phyloP scores from a whole-genome alignment of 2,888 invertebrate genomes.

The Caenorhabditis angaria region DNA sequence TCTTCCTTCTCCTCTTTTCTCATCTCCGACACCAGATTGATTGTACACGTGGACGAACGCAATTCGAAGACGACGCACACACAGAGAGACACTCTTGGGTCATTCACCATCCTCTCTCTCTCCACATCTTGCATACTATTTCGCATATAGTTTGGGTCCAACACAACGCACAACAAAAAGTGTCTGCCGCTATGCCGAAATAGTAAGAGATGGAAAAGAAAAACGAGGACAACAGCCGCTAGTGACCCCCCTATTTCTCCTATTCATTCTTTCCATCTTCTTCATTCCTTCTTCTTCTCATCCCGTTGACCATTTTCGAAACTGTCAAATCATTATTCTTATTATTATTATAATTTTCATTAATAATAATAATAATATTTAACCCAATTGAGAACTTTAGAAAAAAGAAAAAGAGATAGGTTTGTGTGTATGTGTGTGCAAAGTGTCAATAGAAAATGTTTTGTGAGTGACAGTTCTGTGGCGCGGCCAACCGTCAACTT shows the following conservation, averaged over 20 bases:
- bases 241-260: conserved; percentile 39
- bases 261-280: conserved; percentile 16
- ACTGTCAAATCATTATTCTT: background rate
- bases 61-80: background rate
- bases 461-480: background rate
- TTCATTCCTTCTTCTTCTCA: background rate
- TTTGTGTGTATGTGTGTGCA: background rate
- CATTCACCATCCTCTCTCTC: too few species aligned
- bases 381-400: background rate
- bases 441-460: background rate
- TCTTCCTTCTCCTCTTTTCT: background rate
- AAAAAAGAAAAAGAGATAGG: too few species aligned
- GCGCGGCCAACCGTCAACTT: background rate
- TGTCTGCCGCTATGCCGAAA: background rate
- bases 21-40: background rate
- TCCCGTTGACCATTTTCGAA: background rate
- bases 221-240: conserved; percentile 38
- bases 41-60: conserved; percentile 4
- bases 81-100: background rate
- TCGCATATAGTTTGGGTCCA: too few species aligned
- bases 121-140: background rate
- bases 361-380: background rate
- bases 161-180: background rate
- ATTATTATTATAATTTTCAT: background rate
- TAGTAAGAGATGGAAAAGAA: background rate